A percentile compares a stretch with the other conserved stretches of the same genome.
Conservation (phyloP, 2,888 invertebrate species). For the Eristalis arbustorum region DNA sequence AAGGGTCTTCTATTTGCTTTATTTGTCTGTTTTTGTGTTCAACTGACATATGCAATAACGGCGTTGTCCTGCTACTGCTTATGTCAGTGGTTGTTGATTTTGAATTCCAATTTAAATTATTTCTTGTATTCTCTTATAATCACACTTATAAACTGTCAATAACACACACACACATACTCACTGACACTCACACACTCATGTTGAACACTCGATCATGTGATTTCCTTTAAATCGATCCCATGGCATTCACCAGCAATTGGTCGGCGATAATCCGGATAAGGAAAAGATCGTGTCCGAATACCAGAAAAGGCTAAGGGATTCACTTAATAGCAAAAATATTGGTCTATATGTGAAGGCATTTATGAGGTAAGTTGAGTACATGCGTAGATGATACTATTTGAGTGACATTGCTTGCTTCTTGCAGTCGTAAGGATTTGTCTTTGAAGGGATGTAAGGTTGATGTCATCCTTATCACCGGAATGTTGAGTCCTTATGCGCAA, state of each 20-base stretch:
- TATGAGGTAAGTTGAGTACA: slow-evolving; percentile 85
- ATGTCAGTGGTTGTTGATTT: slow-evolving; percentile 4
- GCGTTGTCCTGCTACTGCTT: not conserved
- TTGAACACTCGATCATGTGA: slow-evolving; percentile 41
- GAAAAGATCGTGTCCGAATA: slow-evolving; percentile 89
- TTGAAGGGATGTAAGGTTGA: slow-evolving; percentile 88
- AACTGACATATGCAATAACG: not conserved
- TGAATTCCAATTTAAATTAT: not conserved
- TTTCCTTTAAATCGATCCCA: slow-evolving; percentile 27
- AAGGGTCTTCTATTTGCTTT: not conserved
- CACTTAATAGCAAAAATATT: slow-evolving; percentile 90
- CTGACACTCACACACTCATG: slow-evolving; percentile 54
- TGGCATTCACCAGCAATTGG: slow-evolving; percentile 81
- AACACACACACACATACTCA: slow-evolving; percentile 12
- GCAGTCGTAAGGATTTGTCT: slow-evolving; percentile 86
- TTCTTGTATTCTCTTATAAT: slow-evolving; percentile 16
- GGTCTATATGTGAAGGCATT: slow-evolving; percentile 91
- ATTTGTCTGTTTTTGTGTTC: not conserved
- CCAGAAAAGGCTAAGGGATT: slow-evolving; percentile 87
- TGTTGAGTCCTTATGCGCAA: slow-evolving; percentile 88
- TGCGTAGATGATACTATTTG: not conserved
- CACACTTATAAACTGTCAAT: slow-evolving; percentile 10
- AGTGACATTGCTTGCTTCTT: not conserved
- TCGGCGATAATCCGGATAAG: slow-evolving; percentile 84
- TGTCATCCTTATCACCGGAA: slow-evolving; percentile 90